Percentiles rank a stretch among this genome's conserved stretches.
Evolutionary conservation across 2,888 invertebrate genomes (phyloP).

Genomic region (Apamea crenata): DNA sequence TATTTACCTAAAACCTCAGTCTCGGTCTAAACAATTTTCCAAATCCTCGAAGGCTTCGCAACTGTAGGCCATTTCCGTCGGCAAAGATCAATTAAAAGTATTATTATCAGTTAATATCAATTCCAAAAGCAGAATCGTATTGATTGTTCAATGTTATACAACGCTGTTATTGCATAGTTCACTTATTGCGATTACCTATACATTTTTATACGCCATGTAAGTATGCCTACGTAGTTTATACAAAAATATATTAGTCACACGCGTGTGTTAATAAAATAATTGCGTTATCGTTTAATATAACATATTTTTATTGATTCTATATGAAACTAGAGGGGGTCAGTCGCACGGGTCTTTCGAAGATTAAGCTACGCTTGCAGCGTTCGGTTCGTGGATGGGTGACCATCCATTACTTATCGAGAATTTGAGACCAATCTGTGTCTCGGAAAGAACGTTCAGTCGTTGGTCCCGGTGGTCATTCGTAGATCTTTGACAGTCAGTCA

Average conservation of each 20-base stretch:
- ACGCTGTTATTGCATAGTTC: conserved; percentile 60
- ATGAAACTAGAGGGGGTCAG: not conserved
- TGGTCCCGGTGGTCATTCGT: not conserved
- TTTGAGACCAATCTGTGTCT: not conserved
- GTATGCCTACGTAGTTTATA: conserved; percentile 35
- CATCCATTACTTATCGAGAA: not conserved
- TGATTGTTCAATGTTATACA: conserved; percentile 56
- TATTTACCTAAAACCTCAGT: not conserved
- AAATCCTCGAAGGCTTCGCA: conserved; percentile 37
- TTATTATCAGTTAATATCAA: conserved; percentile 29
- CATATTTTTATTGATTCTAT: not conserved
- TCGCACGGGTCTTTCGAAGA: too few relatives aligned
- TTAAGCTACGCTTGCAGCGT: not conserved
- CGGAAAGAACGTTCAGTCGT: not conserved
- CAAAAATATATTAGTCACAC: conserved; percentile 53
- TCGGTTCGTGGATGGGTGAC: not conserved
- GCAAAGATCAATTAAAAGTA: conserved; percentile 26
- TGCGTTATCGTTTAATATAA: conserved; percentile 13
- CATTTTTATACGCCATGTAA: conserved; percentile 39
- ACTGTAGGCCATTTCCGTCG: conserved; percentile 12
- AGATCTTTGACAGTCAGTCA: not conserved
- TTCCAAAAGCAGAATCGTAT: conserved; percentile 37
- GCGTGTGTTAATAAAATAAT: conserved; percentile 38
- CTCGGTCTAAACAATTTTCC: conserved; percentile 12
- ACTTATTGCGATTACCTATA: conserved; percentile 44